Conservation (phyloP, 92 coral and sea anemone genomes). For the Zoanthus sociatus region DNA sequence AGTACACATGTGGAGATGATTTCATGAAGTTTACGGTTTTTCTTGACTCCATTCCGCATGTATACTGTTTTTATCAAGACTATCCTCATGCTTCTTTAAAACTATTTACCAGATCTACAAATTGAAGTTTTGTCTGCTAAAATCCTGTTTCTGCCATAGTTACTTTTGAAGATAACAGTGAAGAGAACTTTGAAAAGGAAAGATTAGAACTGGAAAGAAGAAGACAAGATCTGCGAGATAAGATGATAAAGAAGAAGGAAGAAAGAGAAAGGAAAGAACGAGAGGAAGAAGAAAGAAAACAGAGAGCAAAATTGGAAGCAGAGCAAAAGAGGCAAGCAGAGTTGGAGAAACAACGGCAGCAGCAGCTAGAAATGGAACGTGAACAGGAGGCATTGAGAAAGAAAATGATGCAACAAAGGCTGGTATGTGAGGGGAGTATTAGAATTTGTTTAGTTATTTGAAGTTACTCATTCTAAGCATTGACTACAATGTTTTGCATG, state of each 20-base stretch:
- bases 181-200: conserved; percentile 95
- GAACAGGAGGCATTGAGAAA: conserved; percentile 96
- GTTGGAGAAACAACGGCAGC: conserved; percentile 93
- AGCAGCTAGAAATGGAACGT: conserved; percentile 97
- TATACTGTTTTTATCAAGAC: no score
- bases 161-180: conserved; percentile 97
- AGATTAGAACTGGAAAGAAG: conserved; percentile 93
- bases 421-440: conserved; percentile 60
- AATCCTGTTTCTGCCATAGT: conserved; percentile 55
- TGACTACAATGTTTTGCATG: no score
- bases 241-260: conserved; percentile 79
- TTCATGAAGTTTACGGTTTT: no score
- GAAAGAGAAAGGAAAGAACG: conserved; percentile 93
- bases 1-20: no score
- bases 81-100: no score
- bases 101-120: not conserved
- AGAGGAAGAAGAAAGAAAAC: conserved; percentile 86
- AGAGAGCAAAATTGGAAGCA: conserved; percentile 96
- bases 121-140: not conserved
- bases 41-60: no score
- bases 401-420: conserved; percentile 98
- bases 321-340: conserved; percentile 98
- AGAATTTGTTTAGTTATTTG: not conserved
- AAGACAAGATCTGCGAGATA: conserved; percentile 93
- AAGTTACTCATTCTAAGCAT: no score